These are phyloP conservation scores for Cairina moschata DNA, from an alignment of 2,113 vertebrate species.

Conservation along the genomic window DNA sequence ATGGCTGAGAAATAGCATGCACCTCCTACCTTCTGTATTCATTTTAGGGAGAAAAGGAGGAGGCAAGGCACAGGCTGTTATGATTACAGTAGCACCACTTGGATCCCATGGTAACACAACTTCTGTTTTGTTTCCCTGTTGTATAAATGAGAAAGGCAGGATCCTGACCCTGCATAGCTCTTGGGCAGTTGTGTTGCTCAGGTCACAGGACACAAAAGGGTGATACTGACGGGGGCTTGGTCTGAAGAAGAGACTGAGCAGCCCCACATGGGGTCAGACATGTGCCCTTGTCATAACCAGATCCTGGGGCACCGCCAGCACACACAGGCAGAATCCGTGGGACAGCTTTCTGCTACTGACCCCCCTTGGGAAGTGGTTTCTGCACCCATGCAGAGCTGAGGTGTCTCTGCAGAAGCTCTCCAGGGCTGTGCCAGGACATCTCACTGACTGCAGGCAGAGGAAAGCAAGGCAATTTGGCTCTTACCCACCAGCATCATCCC, in stretches of 20 bases:
- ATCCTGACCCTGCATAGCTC: not conserved
- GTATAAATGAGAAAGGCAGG: not conserved
- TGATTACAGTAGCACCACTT: not conserved
- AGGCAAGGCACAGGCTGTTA: not conserved
- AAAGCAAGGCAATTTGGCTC: not conserved
- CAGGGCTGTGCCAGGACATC: not conserved
- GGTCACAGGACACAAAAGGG: not conserved
- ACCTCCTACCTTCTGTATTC: not conserved
- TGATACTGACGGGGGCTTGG: not conserved
- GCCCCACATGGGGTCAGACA: not conserved
- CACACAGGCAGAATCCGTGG: rapidly evolving
- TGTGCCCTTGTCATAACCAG: not conserved
- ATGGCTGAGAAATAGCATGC: not conserved
- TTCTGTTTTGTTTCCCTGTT: not conserved
- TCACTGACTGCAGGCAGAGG: not conserved
- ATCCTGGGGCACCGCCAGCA: not conserved
- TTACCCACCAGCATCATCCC: not conserved
- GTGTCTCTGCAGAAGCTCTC: not conserved
- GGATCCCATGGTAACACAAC: not conserved
- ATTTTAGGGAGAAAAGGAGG: not conserved
- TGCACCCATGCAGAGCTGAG: not conserved
- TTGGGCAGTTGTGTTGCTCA: not conserved
- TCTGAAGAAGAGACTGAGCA: not conserved
- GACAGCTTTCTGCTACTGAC: not conserved
- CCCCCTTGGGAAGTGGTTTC: not conserved